Conservation (phyloP, 2,888 invertebrate species). For the Eubasilissa splendida region DNA sequence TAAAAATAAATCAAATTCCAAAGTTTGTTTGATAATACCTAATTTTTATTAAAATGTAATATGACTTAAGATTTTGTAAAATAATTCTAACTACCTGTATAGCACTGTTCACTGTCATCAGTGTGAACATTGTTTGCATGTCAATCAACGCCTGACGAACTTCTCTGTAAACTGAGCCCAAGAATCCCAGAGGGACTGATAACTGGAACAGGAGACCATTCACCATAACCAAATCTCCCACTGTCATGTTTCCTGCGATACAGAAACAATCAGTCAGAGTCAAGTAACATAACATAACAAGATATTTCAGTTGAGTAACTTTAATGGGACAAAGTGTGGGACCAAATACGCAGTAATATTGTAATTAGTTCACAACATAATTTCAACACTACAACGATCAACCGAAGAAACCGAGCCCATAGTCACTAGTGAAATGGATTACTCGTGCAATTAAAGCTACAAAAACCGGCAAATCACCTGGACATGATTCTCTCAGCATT, state of each 20-base stretch:
- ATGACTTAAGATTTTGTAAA: background rate
- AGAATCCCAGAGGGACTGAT: constrained; percentile 96
- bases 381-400: too few relatives aligned
- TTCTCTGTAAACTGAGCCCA: constrained; percentile 98
- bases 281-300: too few relatives aligned
- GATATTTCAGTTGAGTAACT: too few relatives aligned
- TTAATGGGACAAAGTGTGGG: too few relatives aligned
- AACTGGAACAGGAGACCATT: constrained; percentile 98
- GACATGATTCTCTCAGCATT: too few relatives aligned
- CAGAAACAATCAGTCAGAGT: background rate
- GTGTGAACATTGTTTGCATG: constrained; percentile 98
- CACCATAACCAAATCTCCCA: constrained; percentile 98
- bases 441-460: too few relatives aligned
- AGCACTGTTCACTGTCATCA: constrained; percentile 89
- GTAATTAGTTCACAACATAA: too few relatives aligned
- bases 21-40: background rate
- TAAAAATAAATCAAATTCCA: background rate
- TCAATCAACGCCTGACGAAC: constrained; percentile 97
- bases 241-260: constrained; percentile 88
- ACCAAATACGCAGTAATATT: too few relatives aligned
- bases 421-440: too few relatives aligned
- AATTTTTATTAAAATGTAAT: background rate
- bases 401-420: too few relatives aligned
- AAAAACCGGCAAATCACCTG: too few relatives aligned
- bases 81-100: constrained; percentile 75